Conservation (phyloP, 2,113 vertebrate genomes). For the Saguinus imperator region DNA sequence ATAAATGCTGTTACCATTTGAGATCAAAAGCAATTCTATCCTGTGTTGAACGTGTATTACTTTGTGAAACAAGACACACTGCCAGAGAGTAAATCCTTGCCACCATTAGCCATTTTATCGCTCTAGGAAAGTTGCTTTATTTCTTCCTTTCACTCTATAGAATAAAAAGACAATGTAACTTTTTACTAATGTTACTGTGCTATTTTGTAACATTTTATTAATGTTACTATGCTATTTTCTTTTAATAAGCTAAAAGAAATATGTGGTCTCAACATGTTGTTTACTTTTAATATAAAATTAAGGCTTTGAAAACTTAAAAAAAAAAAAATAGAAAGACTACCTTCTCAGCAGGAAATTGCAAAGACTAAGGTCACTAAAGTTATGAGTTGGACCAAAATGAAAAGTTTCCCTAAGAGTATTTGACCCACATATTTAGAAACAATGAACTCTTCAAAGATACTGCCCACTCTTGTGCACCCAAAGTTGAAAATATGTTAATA, state of each 20-base stretch:
- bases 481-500: background rate
- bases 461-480: background rate
- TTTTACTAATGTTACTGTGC: background rate
- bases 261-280: background rate
- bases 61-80: background rate
- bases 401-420: background rate
- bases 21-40: background rate
- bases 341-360: background rate
- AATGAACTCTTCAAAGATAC: background rate
- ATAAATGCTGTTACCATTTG: background rate
- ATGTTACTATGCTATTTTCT: background rate
- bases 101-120: background rate
- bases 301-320: background rate
- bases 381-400: constrained; percentile 22
- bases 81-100: background rate
- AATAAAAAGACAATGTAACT: background rate
- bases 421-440: background rate
- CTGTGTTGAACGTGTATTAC: background rate
- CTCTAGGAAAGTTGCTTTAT: background rate
- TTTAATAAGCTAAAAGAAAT: background rate
- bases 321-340: background rate
- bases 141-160: background rate
- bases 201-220: constrained; percentile 31
- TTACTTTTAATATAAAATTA: constrained; percentile 44
- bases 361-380: constrained; percentile 17